Percentiles rank a stretch among this genome's conserved stretches.
Conservation (phyloP, 2,888 invertebrate species). For the Drosophila pegasa region DNA sequence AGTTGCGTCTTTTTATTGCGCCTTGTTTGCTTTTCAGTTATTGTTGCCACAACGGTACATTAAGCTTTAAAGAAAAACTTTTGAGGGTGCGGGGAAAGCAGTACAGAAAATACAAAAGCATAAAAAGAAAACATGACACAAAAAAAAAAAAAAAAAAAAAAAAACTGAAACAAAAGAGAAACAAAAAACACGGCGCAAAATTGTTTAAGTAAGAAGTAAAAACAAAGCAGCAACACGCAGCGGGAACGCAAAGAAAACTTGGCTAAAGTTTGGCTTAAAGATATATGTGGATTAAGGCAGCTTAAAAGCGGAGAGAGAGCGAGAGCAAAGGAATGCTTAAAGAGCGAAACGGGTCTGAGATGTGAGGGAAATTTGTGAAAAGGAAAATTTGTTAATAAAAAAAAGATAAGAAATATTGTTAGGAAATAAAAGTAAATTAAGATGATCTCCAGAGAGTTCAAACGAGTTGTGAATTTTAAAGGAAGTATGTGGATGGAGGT, state of each 20-base stretch:
- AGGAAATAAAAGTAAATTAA: background rate
- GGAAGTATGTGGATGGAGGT: too few species aligned
- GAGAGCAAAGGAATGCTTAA: background rate
- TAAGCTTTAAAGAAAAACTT: conserved; percentile 77
- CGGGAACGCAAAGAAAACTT: conserved; percentile 10
- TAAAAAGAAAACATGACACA: conserved; percentile 10
- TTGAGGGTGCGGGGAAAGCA: conserved; percentile 17
- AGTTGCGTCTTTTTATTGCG: conserved; percentile 76
- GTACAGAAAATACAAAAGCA: conserved; percentile 19
- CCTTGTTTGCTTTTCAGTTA: conserved; percentile 69
- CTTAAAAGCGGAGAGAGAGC: conserved; percentile 1
- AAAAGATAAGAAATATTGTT: too few species aligned
- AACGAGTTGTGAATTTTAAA: too few species aligned
- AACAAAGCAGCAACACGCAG: conserved; percentile 37
- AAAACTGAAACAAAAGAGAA: conserved; percentile 44
- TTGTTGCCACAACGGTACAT: conserved; percentile 80
- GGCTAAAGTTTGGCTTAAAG: conserved; percentile 57
- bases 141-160: conserved; percentile 25
- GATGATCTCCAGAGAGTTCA: background rate
- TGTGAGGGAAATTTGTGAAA: background rate
- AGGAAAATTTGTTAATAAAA: background rate
- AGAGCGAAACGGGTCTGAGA: background rate
- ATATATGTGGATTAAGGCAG: conserved; percentile 29
- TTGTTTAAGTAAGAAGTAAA: conserved; percentile 59
- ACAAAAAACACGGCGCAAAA: conserved; percentile 47